These are phyloP conservation scores for Scartelaos histophorus DNA, from an alignment of 2,113 vertebrate genomes.

Conservation along the genomic window DNA sequence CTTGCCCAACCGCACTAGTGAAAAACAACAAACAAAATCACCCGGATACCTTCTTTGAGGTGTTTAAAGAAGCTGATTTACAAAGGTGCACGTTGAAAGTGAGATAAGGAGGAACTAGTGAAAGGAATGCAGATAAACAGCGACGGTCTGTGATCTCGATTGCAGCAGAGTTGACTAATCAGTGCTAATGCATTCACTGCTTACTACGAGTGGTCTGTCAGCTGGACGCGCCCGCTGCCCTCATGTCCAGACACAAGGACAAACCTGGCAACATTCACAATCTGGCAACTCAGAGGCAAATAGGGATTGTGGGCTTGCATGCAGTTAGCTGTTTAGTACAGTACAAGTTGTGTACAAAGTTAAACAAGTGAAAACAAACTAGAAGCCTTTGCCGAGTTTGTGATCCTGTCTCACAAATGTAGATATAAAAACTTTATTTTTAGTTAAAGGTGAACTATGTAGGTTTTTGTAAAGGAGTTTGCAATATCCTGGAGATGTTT, in stretches of 20 bases:
- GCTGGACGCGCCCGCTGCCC: slow-evolving; percentile 33
- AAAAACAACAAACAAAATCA: slow-evolving; percentile 5
- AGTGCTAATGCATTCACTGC: slow-evolving; percentile 64
- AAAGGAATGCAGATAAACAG: slow-evolving; percentile 2
- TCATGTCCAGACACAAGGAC: slow-evolving; percentile 35
- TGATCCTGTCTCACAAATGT: neutral
- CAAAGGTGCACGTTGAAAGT: neutral
- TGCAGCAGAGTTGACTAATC: slow-evolving; percentile 54
- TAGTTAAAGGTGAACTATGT: too few relatives aligned
- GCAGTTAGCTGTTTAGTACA: neutral
- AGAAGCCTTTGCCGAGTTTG: neutral
- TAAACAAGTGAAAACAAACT: neutral
- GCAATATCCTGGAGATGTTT: too few relatives aligned
- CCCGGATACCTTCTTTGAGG: neutral
- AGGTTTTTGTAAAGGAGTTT: too few relatives aligned
- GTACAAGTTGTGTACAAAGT: neutral
- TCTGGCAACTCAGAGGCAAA: slow-evolving; percentile 7
- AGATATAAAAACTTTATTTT: too few relatives aligned
- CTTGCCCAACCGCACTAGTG: slow-evolving; percentile 23
- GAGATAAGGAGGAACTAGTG: slow-evolving; percentile 1
- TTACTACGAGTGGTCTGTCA: slow-evolving; percentile 56
- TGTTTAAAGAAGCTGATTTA: neutral
- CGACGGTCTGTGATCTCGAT: slow-evolving; percentile 30
- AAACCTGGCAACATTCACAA: neutral
- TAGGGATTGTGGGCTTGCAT: neutral